These are phyloP conservation scores for Synergus umbraculus DNA, from an alignment of 2,888 invertebrate species.

Conservation along the genomic window DNA sequence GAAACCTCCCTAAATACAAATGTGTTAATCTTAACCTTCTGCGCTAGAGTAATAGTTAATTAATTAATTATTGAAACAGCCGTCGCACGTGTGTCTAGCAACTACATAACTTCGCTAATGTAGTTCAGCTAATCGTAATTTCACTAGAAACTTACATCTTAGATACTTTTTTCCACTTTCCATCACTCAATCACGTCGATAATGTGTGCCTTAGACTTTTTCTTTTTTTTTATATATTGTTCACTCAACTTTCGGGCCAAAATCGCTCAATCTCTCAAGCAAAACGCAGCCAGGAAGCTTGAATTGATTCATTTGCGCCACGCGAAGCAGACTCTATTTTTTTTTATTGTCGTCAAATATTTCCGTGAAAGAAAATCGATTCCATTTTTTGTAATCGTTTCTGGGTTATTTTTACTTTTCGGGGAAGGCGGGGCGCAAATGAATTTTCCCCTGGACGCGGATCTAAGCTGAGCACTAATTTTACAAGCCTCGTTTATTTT, in stretches of 20 bases:
- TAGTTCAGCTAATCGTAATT: slow-evolving; percentile 64
- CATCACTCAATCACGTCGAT: slow-evolving; percentile 42
- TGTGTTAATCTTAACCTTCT: slow-evolving; percentile 58
- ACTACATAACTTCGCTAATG: slow-evolving; percentile 74
- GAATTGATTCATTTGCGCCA: slow-evolving; percentile 51
- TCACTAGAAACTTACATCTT: slow-evolving; percentile 74
- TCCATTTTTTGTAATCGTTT: background rate
- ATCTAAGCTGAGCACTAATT: slow-evolving; percentile 1
- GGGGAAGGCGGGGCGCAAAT: slow-evolving; percentile 22
- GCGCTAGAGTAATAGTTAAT: slow-evolving; percentile 35
- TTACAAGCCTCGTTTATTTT: slow-evolving; percentile 33
- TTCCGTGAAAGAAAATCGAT: slow-evolving; percentile 12
- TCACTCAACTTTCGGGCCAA: slow-evolving; percentile 1
- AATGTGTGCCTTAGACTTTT: slow-evolving; percentile 13
- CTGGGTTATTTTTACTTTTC: background rate
- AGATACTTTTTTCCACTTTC: slow-evolving; percentile 65
- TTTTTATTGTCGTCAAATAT: slow-evolving; percentile 44
- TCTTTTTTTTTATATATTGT: slow-evolving; percentile 8
- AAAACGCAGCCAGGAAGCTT: slow-evolving; percentile 1
- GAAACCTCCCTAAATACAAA: slow-evolving; percentile 59
- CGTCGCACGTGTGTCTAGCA: slow-evolving; percentile 73
- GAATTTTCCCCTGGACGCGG: background rate
- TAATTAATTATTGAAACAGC: slow-evolving; percentile 72
- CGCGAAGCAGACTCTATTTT: slow-evolving; percentile 52
- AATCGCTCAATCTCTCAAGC: slow-evolving; percentile 9